Evolutionary conservation across 1,140 invertebrate species (phyloP).

Genomic region (Coelopa frigida): DNA sequence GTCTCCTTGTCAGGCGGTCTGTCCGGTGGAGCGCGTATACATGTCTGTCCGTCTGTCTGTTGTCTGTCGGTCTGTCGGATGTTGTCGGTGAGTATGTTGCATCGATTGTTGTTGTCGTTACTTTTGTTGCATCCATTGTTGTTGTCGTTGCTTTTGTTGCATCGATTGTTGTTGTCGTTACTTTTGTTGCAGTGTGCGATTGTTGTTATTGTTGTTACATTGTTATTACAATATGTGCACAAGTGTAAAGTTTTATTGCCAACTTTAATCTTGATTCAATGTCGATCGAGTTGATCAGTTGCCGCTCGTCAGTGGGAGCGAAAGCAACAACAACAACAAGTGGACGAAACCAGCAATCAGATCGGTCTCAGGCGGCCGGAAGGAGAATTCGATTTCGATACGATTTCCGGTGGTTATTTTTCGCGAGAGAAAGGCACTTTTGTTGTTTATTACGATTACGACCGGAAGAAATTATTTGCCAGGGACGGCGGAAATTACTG

Average conservation of each 20-base stretch:
- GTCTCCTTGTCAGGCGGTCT: not conserved
- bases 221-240: not conserved
- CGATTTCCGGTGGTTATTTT: conserved; percentile 14
- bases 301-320: not conserved
- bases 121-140: conserved; percentile 27
- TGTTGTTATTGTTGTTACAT: conserved; percentile 1
- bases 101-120: too few species aligned
- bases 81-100: too few species aligned
- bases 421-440: conserved; percentile 8
- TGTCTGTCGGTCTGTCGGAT: too few species aligned
- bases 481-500: too few species aligned
- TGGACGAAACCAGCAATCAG: conserved; percentile 3
- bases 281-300: conserved; percentile 12
- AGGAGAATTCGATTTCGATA: conserved; percentile 15
- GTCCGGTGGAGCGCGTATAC: not conserved
- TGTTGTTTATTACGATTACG: conserved; percentile 2
- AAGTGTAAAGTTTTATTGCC: conserved; percentile 16
- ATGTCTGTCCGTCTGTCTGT: not conserved
- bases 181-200: conserved; percentile 1
- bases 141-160: conserved; percentile 16
- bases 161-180: conserved; percentile 13
- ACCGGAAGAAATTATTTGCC: too few species aligned
- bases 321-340: conserved; percentile 3
- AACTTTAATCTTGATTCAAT: conserved; percentile 17
- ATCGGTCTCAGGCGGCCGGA: conserved; percentile 16